Base-by-base conservation (phyloP, 1,140 invertebrate species). In the Zaprionus taronus region DNA sequence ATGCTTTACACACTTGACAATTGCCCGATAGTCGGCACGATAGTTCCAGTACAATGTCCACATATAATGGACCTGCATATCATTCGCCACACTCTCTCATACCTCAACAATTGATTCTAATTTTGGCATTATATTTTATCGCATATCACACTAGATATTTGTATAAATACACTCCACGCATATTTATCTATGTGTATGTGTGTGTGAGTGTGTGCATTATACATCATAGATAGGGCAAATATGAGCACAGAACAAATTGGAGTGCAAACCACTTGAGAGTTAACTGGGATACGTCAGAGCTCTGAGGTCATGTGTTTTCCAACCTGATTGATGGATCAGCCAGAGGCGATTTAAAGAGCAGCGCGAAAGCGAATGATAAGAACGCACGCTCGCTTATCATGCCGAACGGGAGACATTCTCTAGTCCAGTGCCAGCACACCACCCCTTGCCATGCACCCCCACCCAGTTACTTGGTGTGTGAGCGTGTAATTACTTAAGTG, bases 401-500 rank as follows among this genome's bases (percentile, higher is more conserved):
- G 17, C 20, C 47, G 47, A 49, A 24, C 5, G 20, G 47, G 20
- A 51, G 47, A 51, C 47, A 51, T 51, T 51, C 47, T 51, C 12
- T 5, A 51, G 20, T 22, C 20, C 20, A 51, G 47, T 24, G 0
- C 31, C 31, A 34, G 31, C 31, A 3, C 31, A 34, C 2, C 9
- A 34, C 9, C 31, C 2, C 9, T 34, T 34, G 7, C 0, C n/a
- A 24, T 24, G 22, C 47, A 9, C 11, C 47, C 20, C 20, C 20
- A 24, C 47, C 47, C 47, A 4, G 11, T 51, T 9, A 11, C 5
- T 51, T 14, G 20, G 47, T 24, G 31, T 72, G 51, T 60, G 56
- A 61, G 55, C 44, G 65, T 68, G 72, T 73, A 73, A 73, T 73
- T 73, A 73, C 72, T 73, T 69, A 73, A 72, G 71, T 72, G 55